These are phyloP conservation scores for Naja naja DNA, from an alignment of 2,113 vertebrate species.

Conservation along the genomic window DNA sequence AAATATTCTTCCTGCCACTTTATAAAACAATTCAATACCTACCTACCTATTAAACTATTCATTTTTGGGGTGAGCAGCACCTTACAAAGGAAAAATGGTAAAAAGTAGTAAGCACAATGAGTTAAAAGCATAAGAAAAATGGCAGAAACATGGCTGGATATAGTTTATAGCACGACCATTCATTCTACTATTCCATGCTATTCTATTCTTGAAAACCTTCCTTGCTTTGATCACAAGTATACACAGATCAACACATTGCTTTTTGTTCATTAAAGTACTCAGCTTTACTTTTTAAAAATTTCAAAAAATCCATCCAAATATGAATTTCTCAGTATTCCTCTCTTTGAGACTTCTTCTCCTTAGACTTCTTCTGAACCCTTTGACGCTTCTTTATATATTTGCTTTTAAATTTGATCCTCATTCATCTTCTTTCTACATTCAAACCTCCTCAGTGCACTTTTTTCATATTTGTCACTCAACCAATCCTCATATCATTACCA, in stretches of 20 bases:
- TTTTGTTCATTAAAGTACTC: neutral
- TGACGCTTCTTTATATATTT: neutral
- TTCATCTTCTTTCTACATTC: neutral
- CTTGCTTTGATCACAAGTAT: neutral
- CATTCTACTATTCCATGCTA: neutral
- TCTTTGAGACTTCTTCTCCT: neutral
- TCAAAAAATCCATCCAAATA: neutral
- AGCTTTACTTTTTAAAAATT: neutral
- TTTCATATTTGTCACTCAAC: neutral
- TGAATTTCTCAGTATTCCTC: neutral
- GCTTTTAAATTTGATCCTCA: neutral
- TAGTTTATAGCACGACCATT: neutral
- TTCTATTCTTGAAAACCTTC: neutral
- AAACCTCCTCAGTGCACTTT: neutral
- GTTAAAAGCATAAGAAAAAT: neutral
- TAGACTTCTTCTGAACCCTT: neutral
- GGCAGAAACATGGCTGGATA: neutral
- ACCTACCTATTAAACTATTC: neutral
- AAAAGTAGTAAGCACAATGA: neutral
- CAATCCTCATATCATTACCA: neutral
- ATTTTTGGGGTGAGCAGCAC: neutral
- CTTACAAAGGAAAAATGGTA: neutral
- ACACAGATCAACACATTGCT: neutral
- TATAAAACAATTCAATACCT: neutral
- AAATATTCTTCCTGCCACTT: neutral